phyloP scores from a whole-genome alignment of 2,888 invertebrate species.

The Drosophila fulvimacula region DNA sequence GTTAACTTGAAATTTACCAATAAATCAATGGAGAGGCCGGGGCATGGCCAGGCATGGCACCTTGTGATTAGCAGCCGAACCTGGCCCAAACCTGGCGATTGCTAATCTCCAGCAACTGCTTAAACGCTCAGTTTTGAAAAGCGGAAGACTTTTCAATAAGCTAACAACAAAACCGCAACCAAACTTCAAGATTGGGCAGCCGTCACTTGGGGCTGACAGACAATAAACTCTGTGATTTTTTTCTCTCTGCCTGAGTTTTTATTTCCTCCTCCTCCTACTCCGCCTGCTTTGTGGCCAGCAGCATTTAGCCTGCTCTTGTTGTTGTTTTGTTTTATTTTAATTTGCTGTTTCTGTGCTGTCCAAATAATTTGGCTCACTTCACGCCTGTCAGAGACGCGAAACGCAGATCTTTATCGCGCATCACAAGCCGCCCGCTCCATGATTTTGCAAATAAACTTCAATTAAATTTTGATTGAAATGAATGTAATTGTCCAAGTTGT shows the following conservation, averaged over 20 bases:
- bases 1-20: constrained; percentile 79
- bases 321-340: constrained; percentile 14
- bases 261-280: constrained; percentile 3
- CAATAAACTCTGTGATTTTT: constrained; percentile 64
- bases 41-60: constrained; percentile 24
- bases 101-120: constrained; percentile 57
- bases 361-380: constrained; percentile 55
- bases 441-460: constrained; percentile 53
- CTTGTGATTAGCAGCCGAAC: constrained; percentile 68
- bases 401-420: constrained; percentile 42
- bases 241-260: constrained; percentile 25
- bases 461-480: constrained; percentile 58
- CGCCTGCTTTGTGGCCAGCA: constrained; percentile 51
- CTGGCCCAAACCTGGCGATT: constrained; percentile 50
- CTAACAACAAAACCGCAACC: constrained; percentile 24
- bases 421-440: constrained; percentile 19
- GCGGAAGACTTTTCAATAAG: constrained; percentile 74
- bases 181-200: constrained; percentile 64
- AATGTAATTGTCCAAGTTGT: constrained; percentile 36
- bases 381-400: constrained; percentile 61
- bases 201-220: constrained; percentile 72
- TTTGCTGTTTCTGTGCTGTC: constrained; percentile 8
- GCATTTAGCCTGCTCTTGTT: constrained; percentile 37
- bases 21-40: constrained; percentile 69
- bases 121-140: constrained; percentile 33